Percentiles rank a stretch among this genome's conserved stretches.
These are phyloP conservation scores for Eulemur albifrons DNA, from an alignment of 2,797 vertebrate genomes.

Conservation along the genomic window DNA sequence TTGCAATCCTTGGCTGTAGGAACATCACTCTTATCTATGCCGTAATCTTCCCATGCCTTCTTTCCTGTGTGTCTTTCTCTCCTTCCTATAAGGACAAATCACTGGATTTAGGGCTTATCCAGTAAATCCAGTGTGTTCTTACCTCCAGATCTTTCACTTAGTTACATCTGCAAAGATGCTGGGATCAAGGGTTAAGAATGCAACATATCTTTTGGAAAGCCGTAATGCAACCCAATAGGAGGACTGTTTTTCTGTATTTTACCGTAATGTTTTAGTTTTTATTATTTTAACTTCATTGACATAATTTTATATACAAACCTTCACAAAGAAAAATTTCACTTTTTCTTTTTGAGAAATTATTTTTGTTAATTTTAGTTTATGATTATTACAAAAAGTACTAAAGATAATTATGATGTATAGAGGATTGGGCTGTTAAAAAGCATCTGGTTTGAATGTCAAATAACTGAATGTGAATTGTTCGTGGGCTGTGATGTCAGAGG, in stretches of 20 bases:
- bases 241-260: not conserved
- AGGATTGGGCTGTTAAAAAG: not conserved
- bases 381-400: not conserved
- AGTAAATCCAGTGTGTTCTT: not conserved
- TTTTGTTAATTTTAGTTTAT: not conserved
- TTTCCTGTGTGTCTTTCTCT: not conserved
- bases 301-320: not conserved
- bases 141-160: not conserved
- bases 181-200: not conserved
- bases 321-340: not conserved
- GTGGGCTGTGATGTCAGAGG: not conserved
- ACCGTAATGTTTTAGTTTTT: not conserved
- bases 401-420: not conserved
- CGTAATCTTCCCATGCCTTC: not conserved
- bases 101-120: not conserved
- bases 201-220: not conserved
- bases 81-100: not conserved
- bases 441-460: not conserved
- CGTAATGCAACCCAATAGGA: not conserved
- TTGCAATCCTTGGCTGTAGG: not conserved
- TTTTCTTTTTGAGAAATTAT: not conserved
- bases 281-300: not conserved
- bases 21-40: not conserved
- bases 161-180: not conserved
- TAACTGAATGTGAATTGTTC: not conserved